Conservation (phyloP, 2,113 vertebrate species). For the Lonchura striata region DNA sequence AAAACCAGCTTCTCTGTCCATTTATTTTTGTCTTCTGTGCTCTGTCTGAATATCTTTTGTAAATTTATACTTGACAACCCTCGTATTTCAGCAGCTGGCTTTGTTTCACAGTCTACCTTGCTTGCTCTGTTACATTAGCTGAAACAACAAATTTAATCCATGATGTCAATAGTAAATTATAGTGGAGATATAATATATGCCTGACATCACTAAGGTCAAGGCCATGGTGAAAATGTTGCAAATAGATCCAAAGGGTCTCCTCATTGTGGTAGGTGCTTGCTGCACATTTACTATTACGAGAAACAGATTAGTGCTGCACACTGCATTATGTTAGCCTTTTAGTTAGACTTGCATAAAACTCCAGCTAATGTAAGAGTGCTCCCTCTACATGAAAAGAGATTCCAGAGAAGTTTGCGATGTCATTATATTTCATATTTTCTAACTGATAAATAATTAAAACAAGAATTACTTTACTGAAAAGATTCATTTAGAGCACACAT, state of each 20-base stretch:
- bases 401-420: constrained; percentile 72
- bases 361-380: constrained; percentile 46
- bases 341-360: constrained; percentile 52
- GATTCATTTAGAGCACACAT: constrained; percentile 73
- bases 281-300: constrained; percentile 61
- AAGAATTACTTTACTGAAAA: constrained; percentile 81
- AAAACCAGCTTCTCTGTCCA: constrained; percentile 80
- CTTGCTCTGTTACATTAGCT: constrained; percentile 81
- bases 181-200: constrained; percentile 75
- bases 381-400: constrained; percentile 31
- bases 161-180: constrained; percentile 83
- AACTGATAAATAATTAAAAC: constrained; percentile 83
- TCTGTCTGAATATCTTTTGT: constrained; percentile 84
- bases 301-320: constrained; percentile 62
- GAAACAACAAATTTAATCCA: constrained; percentile 84
- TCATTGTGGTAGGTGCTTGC: constrained; percentile 23
- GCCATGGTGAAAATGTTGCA: constrained; percentile 65
- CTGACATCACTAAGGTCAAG: constrained; percentile 78
- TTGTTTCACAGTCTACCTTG: constrained; percentile 78
- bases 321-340: constrained; percentile 53
- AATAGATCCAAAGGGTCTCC: constrained; percentile 66
- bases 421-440: constrained; percentile 79
- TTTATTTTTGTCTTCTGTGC: constrained; percentile 83
- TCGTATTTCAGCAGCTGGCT: constrained; percentile 81
- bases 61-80: constrained; percentile 85